Percentiles rank a stretch among this genome's conserved stretches.
These are phyloP conservation scores for Diadumene lineata DNA, from an alignment of 92 coral and sea anemone genomes.

Conservation along the genomic window DNA sequence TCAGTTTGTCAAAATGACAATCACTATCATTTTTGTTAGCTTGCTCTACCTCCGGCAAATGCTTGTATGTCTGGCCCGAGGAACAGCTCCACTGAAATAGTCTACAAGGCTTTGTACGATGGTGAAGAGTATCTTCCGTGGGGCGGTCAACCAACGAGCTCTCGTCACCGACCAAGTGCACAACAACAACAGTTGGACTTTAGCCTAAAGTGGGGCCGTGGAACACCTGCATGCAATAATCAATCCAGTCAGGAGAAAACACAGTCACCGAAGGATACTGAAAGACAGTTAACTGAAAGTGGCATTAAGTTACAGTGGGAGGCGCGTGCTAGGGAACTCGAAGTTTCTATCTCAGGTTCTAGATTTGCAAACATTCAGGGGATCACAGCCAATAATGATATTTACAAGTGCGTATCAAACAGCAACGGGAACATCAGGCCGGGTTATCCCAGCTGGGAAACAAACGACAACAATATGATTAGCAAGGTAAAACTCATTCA, in stretches of 20 bases:
- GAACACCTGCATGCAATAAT: not conserved
- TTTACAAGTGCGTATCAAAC: too few species aligned
- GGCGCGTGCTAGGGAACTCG: not conserved
- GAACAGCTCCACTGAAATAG: not conserved
- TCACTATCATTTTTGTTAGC: too few species aligned
- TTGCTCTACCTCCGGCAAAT: too few species aligned
- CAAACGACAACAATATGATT: too few species aligned
- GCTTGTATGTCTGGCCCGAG: not conserved
- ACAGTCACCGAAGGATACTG: too few species aligned
- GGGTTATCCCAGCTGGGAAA: too few species aligned
- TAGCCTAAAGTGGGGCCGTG: not conserved
- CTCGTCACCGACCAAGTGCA: not conserved
- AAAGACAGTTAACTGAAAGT: not conserved
- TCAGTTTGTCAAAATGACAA: too few species aligned
- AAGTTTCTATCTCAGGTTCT: not conserved
- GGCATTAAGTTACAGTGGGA: conserved; percentile 4
- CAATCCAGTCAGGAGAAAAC: too few species aligned
- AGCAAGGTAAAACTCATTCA: too few species aligned
- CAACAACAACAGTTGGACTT: not conserved
- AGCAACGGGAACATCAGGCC: too few species aligned
- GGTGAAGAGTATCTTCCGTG: conserved; percentile 8
- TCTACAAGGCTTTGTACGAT: conserved; percentile 2
- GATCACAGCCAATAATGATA: too few species aligned
- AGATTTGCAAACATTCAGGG: too few species aligned
- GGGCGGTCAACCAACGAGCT: not conserved